These are phyloP conservation scores for Cirrhinus mrigala DNA, from an alignment of 2,797 vertebrate genomes.

Conservation along the genomic window DNA sequence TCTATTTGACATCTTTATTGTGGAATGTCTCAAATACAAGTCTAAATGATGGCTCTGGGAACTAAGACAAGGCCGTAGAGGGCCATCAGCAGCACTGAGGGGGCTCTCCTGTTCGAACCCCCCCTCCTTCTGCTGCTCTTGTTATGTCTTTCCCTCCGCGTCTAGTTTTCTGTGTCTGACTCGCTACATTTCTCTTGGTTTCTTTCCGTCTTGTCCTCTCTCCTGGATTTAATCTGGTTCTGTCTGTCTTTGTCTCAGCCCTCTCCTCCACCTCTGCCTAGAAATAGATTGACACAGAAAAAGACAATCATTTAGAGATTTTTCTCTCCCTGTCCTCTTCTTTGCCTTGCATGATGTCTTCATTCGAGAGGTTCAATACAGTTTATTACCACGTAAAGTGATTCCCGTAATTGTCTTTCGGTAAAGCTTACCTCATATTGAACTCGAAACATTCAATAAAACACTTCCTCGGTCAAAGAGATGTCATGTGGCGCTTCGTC, in stretches of 20 bases:
- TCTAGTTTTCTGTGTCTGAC: constrained; percentile 43
- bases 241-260: constrained; percentile 29
- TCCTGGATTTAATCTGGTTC: constrained; percentile 45
- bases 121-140: constrained; percentile 13
- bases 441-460: neutral
- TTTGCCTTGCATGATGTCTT: neutral
- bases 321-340: constrained; percentile 12
- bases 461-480: neutral
- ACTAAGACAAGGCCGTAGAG: constrained; percentile 53
- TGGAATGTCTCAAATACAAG: constrained; percentile 81
- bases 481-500: neutral
- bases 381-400: neutral
- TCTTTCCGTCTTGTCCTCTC: constrained; percentile 35
- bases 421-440: neutral
- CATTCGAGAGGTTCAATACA: neutral
- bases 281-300: constrained; percentile 53
- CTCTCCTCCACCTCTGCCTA: constrained; percentile 27
- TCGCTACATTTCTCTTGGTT: constrained; percentile 6
- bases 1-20: constrained; percentile 82
- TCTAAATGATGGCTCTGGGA: constrained; percentile 72
- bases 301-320: constrained; percentile 31
- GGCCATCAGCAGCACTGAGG: constrained; percentile 45
- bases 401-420: neutral
- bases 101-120: constrained; percentile 39
- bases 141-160: constrained; percentile 1